Conservation (phyloP, 2,888 invertebrate genomes). For the Ectemnius cavifrons region DNA sequence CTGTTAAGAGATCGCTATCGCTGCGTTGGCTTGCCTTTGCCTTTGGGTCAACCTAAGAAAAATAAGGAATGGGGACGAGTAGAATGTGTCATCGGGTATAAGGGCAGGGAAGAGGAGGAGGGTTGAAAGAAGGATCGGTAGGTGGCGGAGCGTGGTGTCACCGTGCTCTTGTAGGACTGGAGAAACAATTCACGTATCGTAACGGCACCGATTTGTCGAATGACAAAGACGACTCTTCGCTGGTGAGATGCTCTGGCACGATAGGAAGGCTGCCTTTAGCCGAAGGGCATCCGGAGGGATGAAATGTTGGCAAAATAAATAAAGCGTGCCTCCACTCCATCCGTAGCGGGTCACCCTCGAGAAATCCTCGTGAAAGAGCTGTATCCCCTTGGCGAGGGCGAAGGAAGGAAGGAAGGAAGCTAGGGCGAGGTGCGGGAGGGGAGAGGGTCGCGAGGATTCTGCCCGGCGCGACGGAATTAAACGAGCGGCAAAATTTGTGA, state of each 20-base stretch:
- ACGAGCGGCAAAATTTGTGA: constrained; percentile 48
- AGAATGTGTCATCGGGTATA: background rate
- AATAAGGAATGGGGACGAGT: constrained; percentile 4
- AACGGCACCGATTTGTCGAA: constrained; percentile 56
- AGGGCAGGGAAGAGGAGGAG: constrained; percentile 3
- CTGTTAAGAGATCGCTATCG: background rate
- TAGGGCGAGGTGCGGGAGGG: no score
- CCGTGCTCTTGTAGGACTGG: constrained; percentile 15
- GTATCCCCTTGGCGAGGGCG: constrained; percentile 21
- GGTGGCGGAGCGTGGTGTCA: constrained; percentile 11
- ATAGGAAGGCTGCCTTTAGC: constrained; percentile 7
- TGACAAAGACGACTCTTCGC: constrained; percentile 25
- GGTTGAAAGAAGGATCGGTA: constrained; percentile 16
- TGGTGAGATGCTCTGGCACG: constrained; percentile 24
- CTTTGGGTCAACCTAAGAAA: background rate
- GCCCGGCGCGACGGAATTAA: constrained; percentile 46
- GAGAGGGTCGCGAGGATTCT: background rate
- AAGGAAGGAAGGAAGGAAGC: constrained; percentile 3
- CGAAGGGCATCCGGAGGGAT: constrained; percentile 24
- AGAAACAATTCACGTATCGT: constrained; percentile 49
- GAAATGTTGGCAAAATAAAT: constrained; percentile 59
- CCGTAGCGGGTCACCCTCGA: constrained; percentile 24
- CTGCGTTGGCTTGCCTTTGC: no score
- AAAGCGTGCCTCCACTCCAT: constrained; percentile 44
- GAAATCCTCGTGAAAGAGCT: constrained; percentile 38